phyloP scores from a whole-genome alignment of 2,888 invertebrate species.

The Agriopis aurantiaria region DNA sequence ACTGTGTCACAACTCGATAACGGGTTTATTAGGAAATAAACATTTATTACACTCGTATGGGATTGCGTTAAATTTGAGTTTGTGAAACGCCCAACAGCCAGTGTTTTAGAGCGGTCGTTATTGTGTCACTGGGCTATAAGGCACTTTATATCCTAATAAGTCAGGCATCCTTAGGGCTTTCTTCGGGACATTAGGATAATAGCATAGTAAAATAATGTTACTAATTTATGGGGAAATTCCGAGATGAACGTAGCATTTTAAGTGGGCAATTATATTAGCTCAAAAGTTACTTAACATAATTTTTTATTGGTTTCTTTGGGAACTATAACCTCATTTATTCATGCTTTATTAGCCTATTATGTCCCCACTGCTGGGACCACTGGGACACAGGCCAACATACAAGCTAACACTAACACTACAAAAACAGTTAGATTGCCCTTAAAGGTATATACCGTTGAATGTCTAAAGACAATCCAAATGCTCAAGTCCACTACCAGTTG shows the following conservation, averaged over 20 bases:
- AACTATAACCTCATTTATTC: not conserved
- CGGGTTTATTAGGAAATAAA: constrained; percentile 52
- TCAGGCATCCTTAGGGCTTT: constrained; percentile 4
- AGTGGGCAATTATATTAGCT: not conserved
- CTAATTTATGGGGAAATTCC: constrained; percentile 19
- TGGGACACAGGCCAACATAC: too few species aligned
- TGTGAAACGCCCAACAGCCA: constrained; percentile 26
- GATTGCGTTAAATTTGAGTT: constrained; percentile 38
- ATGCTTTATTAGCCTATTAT: too few species aligned
- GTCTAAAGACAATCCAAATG: too few species aligned
- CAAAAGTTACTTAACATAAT: not conserved
- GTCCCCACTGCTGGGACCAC: too few species aligned
- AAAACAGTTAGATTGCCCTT: too few species aligned
- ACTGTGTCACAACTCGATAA: constrained; percentile 45
- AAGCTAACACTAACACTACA: too few species aligned
- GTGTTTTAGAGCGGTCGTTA: constrained; percentile 24
- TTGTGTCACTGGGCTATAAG: constrained; percentile 18
- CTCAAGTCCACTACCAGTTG: too few species aligned
- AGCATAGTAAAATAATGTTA: not conserved
- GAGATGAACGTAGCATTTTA: not conserved
- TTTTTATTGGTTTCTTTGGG: not conserved
- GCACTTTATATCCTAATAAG: constrained; percentile 21
- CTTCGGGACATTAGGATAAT: constrained; percentile 7
- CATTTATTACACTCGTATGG: constrained; percentile 47
- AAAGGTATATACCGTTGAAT: too few species aligned